Conservation (phyloP, 2,797 vertebrate species). For the Cichlasoma orientale region DNA sequence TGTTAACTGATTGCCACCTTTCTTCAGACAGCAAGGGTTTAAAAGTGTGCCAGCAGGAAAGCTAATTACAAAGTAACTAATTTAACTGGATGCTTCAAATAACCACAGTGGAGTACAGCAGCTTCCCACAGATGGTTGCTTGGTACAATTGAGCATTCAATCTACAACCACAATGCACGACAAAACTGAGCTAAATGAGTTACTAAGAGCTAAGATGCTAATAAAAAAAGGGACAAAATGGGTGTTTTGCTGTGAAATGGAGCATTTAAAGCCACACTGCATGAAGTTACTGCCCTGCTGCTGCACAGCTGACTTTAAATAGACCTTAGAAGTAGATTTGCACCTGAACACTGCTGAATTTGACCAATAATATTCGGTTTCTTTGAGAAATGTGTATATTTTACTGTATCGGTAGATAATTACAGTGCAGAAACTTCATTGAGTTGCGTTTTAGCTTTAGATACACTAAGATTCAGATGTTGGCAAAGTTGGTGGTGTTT, state of each 20-base stretch:
- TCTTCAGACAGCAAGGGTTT: not conserved
- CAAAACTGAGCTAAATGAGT: not conserved
- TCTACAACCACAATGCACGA: not conserved
- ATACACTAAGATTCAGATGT: not conserved
- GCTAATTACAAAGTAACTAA: slow-evolving; percentile 7
- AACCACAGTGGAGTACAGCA: slow-evolving; percentile 1
- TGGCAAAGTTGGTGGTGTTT: not conserved
- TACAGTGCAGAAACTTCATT: not conserved
- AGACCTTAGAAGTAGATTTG: slow-evolving; percentile 14
- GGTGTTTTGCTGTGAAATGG: not conserved
- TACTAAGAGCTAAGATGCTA: not conserved
- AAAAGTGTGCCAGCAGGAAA: slow-evolving; percentile 16
- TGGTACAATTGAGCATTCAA: not conserved
- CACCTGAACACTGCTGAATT: not conserved
- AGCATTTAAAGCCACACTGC: not conserved
- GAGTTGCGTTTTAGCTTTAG: not conserved
- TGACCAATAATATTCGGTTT: not conserved
- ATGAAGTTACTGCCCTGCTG: not conserved
- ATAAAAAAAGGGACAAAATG: not conserved
- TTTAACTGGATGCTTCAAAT: not conserved
- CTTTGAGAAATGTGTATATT: not conserved
- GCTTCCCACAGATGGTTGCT: slow-evolving; percentile 11
- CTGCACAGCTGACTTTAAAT: not conserved
- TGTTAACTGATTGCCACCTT: not conserved
- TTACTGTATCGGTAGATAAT: not conserved